Conservation (phyloP, 1,140 invertebrate genomes). For the Hyles euphorbiae region DNA sequence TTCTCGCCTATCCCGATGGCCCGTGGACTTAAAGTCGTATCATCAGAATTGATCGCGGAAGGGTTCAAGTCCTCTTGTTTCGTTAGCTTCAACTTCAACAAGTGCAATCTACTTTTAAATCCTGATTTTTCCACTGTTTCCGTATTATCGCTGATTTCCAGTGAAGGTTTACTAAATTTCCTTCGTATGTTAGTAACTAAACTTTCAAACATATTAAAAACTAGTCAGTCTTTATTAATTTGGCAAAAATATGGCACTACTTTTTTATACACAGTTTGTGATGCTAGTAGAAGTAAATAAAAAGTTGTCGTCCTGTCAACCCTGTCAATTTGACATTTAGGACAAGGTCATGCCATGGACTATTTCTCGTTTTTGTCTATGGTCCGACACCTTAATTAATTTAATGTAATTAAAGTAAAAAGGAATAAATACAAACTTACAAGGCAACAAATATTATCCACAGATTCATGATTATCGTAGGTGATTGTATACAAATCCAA, state of each 20-base stretch:
- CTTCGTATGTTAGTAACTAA: conserved; percentile 63
- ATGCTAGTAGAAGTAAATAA: conserved; percentile 29
- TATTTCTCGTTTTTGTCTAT: conserved; percentile 32
- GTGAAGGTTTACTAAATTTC: conserved; percentile 75
- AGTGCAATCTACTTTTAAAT: conserved; percentile 60
- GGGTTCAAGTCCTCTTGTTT: conserved; percentile 44
- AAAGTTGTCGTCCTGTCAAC: conserved; percentile 37
- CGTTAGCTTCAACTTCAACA: conserved; percentile 61
- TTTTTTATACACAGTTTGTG: conserved; percentile 18
- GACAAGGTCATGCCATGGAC: conserved; percentile 62
- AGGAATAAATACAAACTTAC: conserved; percentile 45
- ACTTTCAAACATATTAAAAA: conserved; percentile 63
- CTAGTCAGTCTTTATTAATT: conserved; percentile 62
- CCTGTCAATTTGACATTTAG: conserved; percentile 68
- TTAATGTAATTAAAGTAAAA: conserved; percentile 15
- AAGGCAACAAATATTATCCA: conserved; percentile 76
- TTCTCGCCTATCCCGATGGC: conserved; percentile 53
- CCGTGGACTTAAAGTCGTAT: conserved; percentile 57
- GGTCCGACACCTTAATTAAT: conserved; percentile 5
- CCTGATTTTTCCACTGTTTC: conserved; percentile 54
- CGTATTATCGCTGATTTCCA: conserved; percentile 31
- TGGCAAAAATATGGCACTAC: conserved; percentile 47
- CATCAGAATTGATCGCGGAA: conserved; percentile 36
- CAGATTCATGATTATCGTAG: conserved; percentile 85
- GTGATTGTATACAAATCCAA: conserved; percentile 90